Evolutionary conservation across 1,140 invertebrate species (phyloP).

Genomic region (Cyclargus thomasi): DNA sequence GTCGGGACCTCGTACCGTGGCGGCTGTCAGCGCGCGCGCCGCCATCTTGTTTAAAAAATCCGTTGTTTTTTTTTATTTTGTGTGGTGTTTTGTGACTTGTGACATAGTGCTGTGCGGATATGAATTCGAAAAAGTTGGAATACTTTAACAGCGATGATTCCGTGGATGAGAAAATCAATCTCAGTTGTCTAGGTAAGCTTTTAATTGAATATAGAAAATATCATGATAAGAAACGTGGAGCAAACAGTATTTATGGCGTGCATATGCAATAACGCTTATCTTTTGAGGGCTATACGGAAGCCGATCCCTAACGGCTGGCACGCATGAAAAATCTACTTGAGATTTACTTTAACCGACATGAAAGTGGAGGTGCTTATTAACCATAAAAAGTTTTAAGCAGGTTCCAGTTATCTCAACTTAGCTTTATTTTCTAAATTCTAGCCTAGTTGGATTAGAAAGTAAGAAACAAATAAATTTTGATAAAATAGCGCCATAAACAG

Average conservation of each 20-base stretch:
- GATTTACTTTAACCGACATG: too few relatives aligned
- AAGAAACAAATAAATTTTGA: constrained; percentile 1
- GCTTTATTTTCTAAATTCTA: neutral
- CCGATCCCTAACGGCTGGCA: too few relatives aligned
- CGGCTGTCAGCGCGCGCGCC: constrained; percentile 47
- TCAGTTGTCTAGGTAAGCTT: constrained; percentile 69
- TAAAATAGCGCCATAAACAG: neutral
- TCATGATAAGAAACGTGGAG: too few relatives aligned
- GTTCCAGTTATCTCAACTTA: neutral
- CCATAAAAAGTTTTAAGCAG: too few relatives aligned
- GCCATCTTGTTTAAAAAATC: constrained; percentile 35
- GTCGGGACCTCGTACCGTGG: constrained; percentile 40
- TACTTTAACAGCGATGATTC: constrained; percentile 64
- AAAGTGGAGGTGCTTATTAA: too few relatives aligned
- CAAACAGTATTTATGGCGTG: too few relatives aligned
- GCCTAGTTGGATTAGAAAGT: neutral
- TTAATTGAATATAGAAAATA: constrained; percentile 1
- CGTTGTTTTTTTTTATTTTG: constrained; percentile 33
- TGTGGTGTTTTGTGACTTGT: constrained; percentile 42
- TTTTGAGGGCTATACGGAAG: too few relatives aligned
- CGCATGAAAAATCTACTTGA: too few relatives aligned
- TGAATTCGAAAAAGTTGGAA: constrained; percentile 73
- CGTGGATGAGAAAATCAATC: constrained; percentile 63
- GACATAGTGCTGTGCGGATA: constrained; percentile 33
- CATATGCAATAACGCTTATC: too few relatives aligned